Evolutionary conservation across 2,888 invertebrate species (phyloP), one percentile per base, ranked within the genome.

Genomic region (Alcis repandata): DNA sequence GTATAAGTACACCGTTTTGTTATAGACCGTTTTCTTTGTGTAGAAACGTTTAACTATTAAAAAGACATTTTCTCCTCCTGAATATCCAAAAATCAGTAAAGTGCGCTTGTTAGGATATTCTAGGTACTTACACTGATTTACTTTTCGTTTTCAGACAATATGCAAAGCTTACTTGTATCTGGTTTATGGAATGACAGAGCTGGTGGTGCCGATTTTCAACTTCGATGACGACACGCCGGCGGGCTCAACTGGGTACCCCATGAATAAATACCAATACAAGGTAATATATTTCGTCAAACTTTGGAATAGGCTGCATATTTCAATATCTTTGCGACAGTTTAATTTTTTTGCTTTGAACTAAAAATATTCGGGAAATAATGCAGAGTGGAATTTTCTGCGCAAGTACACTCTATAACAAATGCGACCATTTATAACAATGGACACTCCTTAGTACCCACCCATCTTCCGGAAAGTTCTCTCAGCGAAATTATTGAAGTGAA

Each of bases 121-220:
- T 27, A 27, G 6, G 27, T 27, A 27, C 27, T 27, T 6, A 27
- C n/a, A n/a, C n/a, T n/a, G n/a, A n/a, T n/a, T 19, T 43, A 11
- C 4, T 43, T 43, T 1, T 20, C 2, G 6, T 27, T 80, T 78
- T 63, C 69, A 83, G 84, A 62, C 53, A 60, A 76, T 76, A 60
- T 80, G 80, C 41, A 54, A 57, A 2, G 80, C 81, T 0, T 80
- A 77, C 58, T 56, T 86, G 8, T 82, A 75, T 52, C 57, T 83
- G 56, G 78, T 79, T 3, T 86, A 85, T 54, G 82, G 86, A 13
- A 86, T 87, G 86, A 85, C 84, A 0, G 86, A 86, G 66, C 73
- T 86, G 1, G 66, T 85, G 33, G 78, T 77, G n/a, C 84, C 84
- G 4, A 76, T 82, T 7, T 86, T 86, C 68, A 69, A 83, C 15